Percentiles rank a stretch among this genome's conserved stretches.
Conservation (phyloP, 1,140 invertebrate species). For the Microplitis mediator region DNA sequence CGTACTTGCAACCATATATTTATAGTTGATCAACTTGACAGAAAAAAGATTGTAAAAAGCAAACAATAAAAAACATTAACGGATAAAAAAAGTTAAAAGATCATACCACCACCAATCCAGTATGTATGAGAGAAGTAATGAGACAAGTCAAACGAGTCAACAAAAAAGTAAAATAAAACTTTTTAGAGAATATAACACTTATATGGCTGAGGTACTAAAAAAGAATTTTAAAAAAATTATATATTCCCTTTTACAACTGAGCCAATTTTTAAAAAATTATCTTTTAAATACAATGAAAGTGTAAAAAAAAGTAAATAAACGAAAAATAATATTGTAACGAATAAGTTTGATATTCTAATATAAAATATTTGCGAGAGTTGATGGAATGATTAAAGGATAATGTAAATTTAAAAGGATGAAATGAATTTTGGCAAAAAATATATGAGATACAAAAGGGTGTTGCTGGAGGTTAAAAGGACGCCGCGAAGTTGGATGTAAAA, state of each 20-base stretch:
- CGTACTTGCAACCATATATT: not conserved
- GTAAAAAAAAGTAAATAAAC: no score
- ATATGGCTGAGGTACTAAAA: not conserved
- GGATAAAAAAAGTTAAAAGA: not conserved
- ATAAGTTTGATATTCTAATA: no score
- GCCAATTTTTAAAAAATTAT: no score
- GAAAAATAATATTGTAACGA: no score
- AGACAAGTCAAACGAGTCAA: conserved; percentile 5
- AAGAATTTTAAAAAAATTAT: not conserved
- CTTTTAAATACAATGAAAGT: no score
- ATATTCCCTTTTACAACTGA: not conserved
- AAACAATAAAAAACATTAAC: not conserved
- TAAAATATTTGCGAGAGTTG: no score
- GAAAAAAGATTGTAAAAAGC: not conserved
- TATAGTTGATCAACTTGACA: not conserved
- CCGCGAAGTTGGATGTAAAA: not conserved
- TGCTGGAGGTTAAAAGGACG: not conserved
- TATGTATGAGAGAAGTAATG: not conserved
- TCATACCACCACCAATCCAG: conserved; percentile 10
- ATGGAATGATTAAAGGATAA: no score
- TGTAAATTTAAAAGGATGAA: no score
- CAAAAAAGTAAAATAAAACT: not conserved
- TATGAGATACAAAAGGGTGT: not conserved
- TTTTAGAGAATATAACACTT: no score
- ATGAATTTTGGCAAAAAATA: no score